Percentiles rank a stretch among this genome's conserved stretches.
phyloP scores from a whole-genome alignment of 2,113 vertebrate genomes.

The Falco punctatus region DNA sequence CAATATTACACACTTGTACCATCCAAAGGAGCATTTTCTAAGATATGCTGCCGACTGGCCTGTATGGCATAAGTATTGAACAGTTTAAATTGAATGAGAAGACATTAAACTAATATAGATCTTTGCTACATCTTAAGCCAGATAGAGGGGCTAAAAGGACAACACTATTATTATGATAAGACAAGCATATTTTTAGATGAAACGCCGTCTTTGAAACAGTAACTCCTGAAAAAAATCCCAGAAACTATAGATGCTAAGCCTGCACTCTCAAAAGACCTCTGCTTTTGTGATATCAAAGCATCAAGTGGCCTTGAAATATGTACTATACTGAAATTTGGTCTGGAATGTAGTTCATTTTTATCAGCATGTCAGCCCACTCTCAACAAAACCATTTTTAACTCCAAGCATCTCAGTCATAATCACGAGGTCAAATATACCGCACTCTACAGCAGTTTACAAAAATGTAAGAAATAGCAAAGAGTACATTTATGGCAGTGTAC shows the following conservation, averaged over 20 bases:
- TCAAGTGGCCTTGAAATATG: background rate
- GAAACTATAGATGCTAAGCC: background rate
- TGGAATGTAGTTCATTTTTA: background rate
- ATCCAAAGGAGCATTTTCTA: background rate
- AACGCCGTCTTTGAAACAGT: constrained; percentile 33
- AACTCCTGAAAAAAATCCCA: background rate
- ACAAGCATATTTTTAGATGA: constrained; percentile 53
- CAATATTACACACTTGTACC: background rate
- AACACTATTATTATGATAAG: constrained; percentile 51
- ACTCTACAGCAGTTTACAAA: background rate
- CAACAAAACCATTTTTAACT: background rate
- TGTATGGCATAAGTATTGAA: background rate
- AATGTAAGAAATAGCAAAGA: background rate
- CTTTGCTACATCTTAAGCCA: constrained; percentile 38
- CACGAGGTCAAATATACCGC: background rate
- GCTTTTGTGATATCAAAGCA: background rate
- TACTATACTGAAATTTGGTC: background rate
- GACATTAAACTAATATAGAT: constrained; percentile 61
- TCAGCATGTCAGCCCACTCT: background rate
- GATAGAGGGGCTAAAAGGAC: constrained; percentile 42
- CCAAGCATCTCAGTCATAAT: background rate
- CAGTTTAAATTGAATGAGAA: constrained; percentile 47
- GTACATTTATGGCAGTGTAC: background rate
- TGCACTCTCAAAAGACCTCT: background rate
- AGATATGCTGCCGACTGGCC: background rate